Base-by-base conservation (phyloP, 2,888 invertebrate genomes). In the Polyommatus iphigenia region DNA sequence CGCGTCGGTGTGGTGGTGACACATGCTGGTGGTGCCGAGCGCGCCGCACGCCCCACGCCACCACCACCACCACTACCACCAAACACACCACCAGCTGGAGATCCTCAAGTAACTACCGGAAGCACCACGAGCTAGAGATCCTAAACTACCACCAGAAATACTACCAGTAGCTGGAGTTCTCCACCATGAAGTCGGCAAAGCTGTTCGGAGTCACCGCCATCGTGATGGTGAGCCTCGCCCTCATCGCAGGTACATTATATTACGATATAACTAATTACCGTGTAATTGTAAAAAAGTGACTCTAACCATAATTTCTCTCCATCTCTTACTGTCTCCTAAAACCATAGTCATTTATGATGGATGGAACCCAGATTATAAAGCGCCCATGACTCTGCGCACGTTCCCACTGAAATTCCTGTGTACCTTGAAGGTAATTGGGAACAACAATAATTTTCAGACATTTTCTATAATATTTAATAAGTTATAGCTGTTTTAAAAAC, bases 201-300 rank as follows among this genome's bases (percentile, higher is more conserved):
- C 81, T 85, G 13, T 80, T 86, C 0, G 84, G 81, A 7, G 83
- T 89, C 75, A 82, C 85, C 6, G 84, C 86, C 0, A 86, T 85
- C 7, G 85, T 87, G 24, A 78, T 90, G 5, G 85, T 85, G 13
- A 81, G 87, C 0, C 78, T 89, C 8, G 90, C 88, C 2, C 71
- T 88, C 0, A 84, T 89, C 57, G 87, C 86, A 86, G 91, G 91
- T 91, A 84, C 83, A 13, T 32, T 18, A 67, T 15, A 67, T 24
- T 59, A 62, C 10, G 10, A 15, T 15, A 15, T 29, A 29, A 3
- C 15, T 29, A 67, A 32, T 46, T 46, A 46, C 41, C 8, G 10
- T 41, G 10, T 41, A 41, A 41, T 8, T 41, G 10, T 41, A 10
- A 41, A 41, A 36, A 41, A 41, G 7, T 41, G 8, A 0, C 36